Evolutionary conservation across 2,888 invertebrate genomes (phyloP).

Genomic region (Cheilosia scutellata): DNA sequence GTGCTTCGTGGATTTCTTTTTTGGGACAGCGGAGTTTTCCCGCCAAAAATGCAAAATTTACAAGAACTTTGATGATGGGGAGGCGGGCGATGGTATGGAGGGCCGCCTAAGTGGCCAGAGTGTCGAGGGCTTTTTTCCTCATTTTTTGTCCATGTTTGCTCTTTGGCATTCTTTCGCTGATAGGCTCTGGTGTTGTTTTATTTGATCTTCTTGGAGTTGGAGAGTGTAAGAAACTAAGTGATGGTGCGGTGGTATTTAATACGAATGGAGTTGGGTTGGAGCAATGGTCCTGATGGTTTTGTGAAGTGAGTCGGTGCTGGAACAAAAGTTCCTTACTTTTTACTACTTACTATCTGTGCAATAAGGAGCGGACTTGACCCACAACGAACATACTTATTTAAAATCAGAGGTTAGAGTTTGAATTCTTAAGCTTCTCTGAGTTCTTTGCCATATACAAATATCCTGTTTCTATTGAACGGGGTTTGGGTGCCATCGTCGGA

Average conservation of each 20-base stretch:
- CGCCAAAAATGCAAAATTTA: slow-evolving; percentile 67
- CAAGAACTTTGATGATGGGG: not conserved
- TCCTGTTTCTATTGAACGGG: too few species aligned
- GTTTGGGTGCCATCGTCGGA: too few species aligned
- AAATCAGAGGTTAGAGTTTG: too few species aligned
- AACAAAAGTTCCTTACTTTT: too few species aligned
- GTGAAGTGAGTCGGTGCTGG: too few species aligned
- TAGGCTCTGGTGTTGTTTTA: slow-evolving; percentile 30
- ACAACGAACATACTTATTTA: too few species aligned
- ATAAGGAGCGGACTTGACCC: too few species aligned
- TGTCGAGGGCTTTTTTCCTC: slow-evolving; percentile 36
- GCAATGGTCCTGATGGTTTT: too few species aligned
- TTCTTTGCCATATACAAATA: too few species aligned
- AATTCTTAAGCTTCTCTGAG: too few species aligned
- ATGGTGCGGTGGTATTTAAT: slow-evolving; percentile 30
- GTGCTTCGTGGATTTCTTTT: slow-evolving; percentile 33
- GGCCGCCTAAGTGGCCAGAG: slow-evolving; percentile 56
- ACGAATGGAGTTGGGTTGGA: too few species aligned
- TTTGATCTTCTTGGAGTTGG: slow-evolving; percentile 49
- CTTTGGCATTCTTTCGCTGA: slow-evolving; percentile 42
- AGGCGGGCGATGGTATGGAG: not conserved
- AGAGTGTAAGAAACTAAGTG: slow-evolving; percentile 23
- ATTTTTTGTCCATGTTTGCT: not conserved
- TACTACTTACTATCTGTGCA: too few species aligned
- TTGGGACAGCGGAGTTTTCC: slow-evolving; percentile 46